Conservation (phyloP, 2,888 invertebrate species). For the Flexamia atlantica region DNA sequence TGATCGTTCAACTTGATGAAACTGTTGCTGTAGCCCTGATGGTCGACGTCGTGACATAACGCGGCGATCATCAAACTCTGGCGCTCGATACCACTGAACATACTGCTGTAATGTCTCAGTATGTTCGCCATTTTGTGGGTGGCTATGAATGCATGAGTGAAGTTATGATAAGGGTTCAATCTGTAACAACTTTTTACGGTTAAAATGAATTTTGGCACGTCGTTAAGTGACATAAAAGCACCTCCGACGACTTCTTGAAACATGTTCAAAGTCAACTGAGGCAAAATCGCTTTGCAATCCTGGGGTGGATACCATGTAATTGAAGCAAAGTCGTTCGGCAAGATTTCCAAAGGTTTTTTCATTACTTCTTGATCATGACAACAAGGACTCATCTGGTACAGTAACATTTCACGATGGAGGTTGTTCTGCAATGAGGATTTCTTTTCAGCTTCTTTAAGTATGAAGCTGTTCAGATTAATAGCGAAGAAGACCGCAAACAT, state of each 20-base stretch:
- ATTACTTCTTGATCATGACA: conserved; percentile 31
- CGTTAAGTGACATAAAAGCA: conserved; percentile 59
- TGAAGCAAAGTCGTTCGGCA: background rate
- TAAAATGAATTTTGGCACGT: conserved; percentile 74
- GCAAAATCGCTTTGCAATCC: background rate
- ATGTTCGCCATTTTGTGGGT: conserved; percentile 80
- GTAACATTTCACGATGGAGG: conserved; percentile 49
- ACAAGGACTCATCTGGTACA: conserved; percentile 54
- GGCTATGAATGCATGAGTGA: conserved; percentile 81
- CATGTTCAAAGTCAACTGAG: conserved; percentile 34
- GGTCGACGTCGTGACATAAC: conserved; percentile 81
- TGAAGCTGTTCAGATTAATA: conserved; percentile 24
- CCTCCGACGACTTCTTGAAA: conserved; percentile 59
- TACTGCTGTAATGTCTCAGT: conserved; percentile 75
- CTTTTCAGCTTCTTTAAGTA: conserved; percentile 1
- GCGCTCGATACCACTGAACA: conserved; percentile 76
- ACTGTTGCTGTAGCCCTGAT: conserved; percentile 81
- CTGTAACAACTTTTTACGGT: conserved; percentile 77
- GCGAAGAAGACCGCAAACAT: conserved; percentile 11
- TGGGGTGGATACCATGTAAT: conserved; percentile 42
- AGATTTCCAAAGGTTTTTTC: background rate
- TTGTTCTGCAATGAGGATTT: background rate
- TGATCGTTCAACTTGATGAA: conserved; percentile 78
- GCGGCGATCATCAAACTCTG: conserved; percentile 78
- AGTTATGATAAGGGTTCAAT: conserved; percentile 80